Percentiles rank a stretch among this genome's conserved stretches.
These are phyloP conservation scores for Dolichallabes microphthalmus DNA, from an alignment of 2,113 vertebrate genomes.

Conservation along the genomic window DNA sequence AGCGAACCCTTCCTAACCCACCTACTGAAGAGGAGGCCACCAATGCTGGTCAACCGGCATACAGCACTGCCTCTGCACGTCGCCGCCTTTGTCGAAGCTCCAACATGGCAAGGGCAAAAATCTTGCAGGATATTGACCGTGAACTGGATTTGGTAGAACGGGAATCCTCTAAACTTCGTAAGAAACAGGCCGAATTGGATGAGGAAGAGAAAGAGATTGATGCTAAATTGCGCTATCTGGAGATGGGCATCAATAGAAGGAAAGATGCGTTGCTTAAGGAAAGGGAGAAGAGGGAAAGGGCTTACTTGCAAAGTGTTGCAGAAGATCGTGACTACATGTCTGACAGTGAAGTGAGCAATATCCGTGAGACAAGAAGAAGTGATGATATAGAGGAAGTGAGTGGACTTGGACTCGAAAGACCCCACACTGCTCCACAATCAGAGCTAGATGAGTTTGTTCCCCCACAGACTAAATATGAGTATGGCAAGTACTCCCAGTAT, in stretches of 20 bases:
- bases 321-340: slow-evolving; percentile 99
- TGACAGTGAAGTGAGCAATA: slow-evolving; percentile 94
- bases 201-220: slow-evolving; percentile 99
- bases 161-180: slow-evolving; percentile 96
- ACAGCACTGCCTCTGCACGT: slow-evolving; percentile 83
- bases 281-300: slow-evolving; percentile 93
- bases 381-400: slow-evolving; percentile 70
- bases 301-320: slow-evolving; percentile 95
- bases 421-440: slow-evolving; percentile 90
- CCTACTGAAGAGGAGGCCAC: slow-evolving; percentile 86
- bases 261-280: slow-evolving; percentile 94
- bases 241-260: slow-evolving; percentile 97
- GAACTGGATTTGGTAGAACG: slow-evolving; percentile 94
- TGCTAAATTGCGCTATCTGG: slow-evolving; percentile 92
- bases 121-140: slow-evolving; percentile 97
- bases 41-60: slow-evolving; percentile 76
- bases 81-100: slow-evolving; percentile 91
- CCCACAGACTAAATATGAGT: slow-evolving; percentile 88
- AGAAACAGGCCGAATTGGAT: slow-evolving; percentile 96
- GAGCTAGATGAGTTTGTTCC: slow-evolving; percentile 90
- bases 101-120: slow-evolving; percentile 97
- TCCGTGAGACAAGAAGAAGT: slow-evolving; percentile 81
- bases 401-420: slow-evolving; percentile 84
- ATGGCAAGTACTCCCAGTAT: slow-evolving; percentile 90
- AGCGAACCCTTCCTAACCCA: slow-evolving; percentile 94